A percentile compares a stretch with the other conserved stretches of the same genome.
Evolutionary conservation across 2,888 invertebrate species (phyloP).

Genomic region (Frankliniella fusca): DNA sequence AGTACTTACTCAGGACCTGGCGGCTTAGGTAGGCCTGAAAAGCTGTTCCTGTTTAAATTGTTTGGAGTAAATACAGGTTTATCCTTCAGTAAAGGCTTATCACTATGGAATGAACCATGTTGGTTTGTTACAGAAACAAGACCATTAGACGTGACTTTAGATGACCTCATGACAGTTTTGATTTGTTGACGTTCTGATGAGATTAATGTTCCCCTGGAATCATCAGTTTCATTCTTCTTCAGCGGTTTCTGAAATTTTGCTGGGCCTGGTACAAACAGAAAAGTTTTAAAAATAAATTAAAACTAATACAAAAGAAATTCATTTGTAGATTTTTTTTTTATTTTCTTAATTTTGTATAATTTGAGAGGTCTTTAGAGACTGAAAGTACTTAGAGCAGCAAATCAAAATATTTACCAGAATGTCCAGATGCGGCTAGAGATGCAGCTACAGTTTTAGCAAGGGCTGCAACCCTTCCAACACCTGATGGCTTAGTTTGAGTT

Average conservation of each 20-base stretch:
- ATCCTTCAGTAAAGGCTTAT: background rate
- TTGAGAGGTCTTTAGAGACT: no score
- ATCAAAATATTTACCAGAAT: background rate
- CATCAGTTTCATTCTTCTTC: background rate
- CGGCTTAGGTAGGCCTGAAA: background rate
- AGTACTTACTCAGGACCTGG: conserved; percentile 4
- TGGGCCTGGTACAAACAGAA: background rate
- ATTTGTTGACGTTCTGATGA: no score
- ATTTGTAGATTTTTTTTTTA: no score
- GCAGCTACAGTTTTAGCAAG: conserved; percentile 13
- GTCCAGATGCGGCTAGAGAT: background rate
- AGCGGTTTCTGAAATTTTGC: background rate
- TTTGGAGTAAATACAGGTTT: background rate
- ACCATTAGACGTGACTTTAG: no score
- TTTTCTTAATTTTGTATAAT: no score
- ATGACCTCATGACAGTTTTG: no score
- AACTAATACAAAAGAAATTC: background rate
- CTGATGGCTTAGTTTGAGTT: background rate
- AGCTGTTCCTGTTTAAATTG: background rate
- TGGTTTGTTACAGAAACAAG: background rate
- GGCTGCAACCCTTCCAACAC: background rate
- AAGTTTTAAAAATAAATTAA: background rate
- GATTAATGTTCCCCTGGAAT: no score
- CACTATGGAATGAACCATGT: background rate
- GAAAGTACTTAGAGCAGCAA: no score